Evolutionary conservation across 2,113 vertebrate genomes (phyloP).

Genomic region (Perca schrenkii): DNA sequence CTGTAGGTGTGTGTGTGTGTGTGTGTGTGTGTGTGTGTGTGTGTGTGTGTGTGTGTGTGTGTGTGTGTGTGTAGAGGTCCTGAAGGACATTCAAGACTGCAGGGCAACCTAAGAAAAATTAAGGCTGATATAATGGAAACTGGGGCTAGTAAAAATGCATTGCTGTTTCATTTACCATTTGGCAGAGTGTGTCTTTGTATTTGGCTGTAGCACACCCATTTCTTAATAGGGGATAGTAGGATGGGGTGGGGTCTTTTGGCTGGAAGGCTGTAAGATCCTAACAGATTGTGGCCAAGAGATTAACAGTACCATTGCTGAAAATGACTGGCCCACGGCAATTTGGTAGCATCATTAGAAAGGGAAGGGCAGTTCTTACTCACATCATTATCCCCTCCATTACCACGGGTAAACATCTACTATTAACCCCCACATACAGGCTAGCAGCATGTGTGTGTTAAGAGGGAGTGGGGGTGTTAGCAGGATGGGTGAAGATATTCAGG

Average conservation of each 20-base stretch:
- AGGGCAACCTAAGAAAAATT: slow-evolving; percentile 28
- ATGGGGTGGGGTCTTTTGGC: background rate
- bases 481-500: slow-evolving; percentile 9
- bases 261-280: slow-evolving; percentile 33
- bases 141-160: background rate
- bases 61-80: background rate
- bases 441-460: slow-evolving; percentile 31
- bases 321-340: slow-evolving; percentile 49
- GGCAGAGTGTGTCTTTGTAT: background rate
- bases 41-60: background rate
- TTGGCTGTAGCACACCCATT: background rate
- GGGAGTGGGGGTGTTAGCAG: background rate
- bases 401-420: slow-evolving; percentile 70
- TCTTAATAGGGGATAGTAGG: background rate
- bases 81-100: slow-evolving; percentile 33
- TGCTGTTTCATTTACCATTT: slow-evolving; percentile 15
- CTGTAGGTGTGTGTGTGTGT: background rate
- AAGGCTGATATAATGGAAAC: slow-evolving; percentile 29
- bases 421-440: slow-evolving; percentile 59
- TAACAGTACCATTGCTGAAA: slow-evolving; percentile 52
- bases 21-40: background rate
- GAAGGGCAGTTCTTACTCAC: slow-evolving; percentile 69
- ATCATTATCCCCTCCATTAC: slow-evolving; percentile 74
- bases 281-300: slow-evolving; percentile 55
- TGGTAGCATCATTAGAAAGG: slow-evolving; percentile 70